These are phyloP conservation scores for Macrocentrus cingulum DNA, from an alignment of 1,140 invertebrate genomes.

Conservation along the genomic window DNA sequence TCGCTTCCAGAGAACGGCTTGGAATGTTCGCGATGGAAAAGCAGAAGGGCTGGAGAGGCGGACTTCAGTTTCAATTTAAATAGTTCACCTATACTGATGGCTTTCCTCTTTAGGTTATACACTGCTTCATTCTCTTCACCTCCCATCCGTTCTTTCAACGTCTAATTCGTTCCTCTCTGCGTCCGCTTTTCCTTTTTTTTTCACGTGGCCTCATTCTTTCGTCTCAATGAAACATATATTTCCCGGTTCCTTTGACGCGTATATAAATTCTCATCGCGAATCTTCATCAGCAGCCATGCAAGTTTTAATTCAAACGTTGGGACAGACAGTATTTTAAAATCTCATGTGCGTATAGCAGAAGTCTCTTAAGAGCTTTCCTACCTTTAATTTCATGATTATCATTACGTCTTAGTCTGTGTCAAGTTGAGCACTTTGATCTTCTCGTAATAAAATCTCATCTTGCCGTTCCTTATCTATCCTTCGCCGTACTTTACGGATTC, in stretches of 20 bases:
- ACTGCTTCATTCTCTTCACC: slow-evolving; percentile 21
- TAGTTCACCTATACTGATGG: slow-evolving; percentile 31
- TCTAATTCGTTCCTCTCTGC: background rate
- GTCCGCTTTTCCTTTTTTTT: slow-evolving; percentile 19
- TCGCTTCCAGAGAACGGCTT: slow-evolving; percentile 29
- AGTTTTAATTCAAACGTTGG: slow-evolving; percentile 2
- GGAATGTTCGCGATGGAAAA: slow-evolving; percentile 24
- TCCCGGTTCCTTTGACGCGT: background rate
- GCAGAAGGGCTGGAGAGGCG: slow-evolving; percentile 27
- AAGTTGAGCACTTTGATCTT: slow-evolving; percentile 28
- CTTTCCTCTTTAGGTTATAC: slow-evolving; percentile 18
- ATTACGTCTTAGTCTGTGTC: slow-evolving; percentile 3
- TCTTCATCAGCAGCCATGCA: slow-evolving; percentile 7
- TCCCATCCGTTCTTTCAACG: slow-evolving; percentile 28
- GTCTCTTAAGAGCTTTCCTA: slow-evolving; percentile 6
- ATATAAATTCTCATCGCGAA: background rate
- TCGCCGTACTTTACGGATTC: slow-evolving; percentile 18
- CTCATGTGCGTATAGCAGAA: background rate
- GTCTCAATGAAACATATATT: slow-evolving; percentile 20
- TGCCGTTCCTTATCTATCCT: slow-evolving; percentile 10
- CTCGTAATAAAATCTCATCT: slow-evolving; percentile 24
- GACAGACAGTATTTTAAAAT: background rate
- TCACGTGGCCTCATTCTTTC: slow-evolving; percentile 2
- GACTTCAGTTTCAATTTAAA: slow-evolving; percentile 49
- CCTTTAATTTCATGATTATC: slow-evolving; percentile 25